Evolutionary conservation across 1,140 invertebrate genomes (phyloP), one percentile per base, ranked within the genome.

Genomic region (Tetramorium alpestre): DNA sequence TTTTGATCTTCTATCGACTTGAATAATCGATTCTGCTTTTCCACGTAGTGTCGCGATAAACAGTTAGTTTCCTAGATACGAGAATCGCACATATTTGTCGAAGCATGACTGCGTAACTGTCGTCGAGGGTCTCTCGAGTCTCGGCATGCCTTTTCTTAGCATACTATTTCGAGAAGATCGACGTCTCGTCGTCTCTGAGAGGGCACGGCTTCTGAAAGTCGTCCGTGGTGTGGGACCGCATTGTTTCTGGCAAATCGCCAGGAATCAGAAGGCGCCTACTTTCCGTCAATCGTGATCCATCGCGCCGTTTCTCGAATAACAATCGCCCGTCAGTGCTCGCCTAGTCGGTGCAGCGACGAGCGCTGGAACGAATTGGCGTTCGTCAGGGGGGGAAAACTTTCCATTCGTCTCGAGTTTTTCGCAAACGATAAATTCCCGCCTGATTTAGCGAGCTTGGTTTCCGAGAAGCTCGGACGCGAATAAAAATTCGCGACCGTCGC

Each of bases 191-290:
- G 72, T 33, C 51, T 77, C 75, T 51, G 28, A 51, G 25, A 16
- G 25, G 38, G 22, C 76, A 38, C 62, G 70, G 41, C 89, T 85
- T 82, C 73, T 85, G 82, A 82, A 90, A 90, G 58, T 86, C 76
- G 56, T 86, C 41, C 77, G 69, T 62, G 82, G 75, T 91, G 86
- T 90, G 88, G 82, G 87, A 89, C 49, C 75, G 87, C 60, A 54
- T 25, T 72, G 69, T 58, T 75, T 72, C 84, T 91, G 90, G 89
- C 90, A 33, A 10, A 10, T 33, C 18, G 89, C 90, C 90, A 91
- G 85, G 85, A 72, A 89, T 91, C 87, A 65, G 69, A 56, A 89
- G 87, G 89, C 89, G 89, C 89, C 89, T 75, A 87, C 85, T 91
- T 91, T 91, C 84, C 58, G 89, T 69, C 82, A 69, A 22, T 77